These are phyloP conservation scores for Cyaniris semiargus DNA, from an alignment of 2,888 invertebrate genomes.

Conservation along the genomic window DNA sequence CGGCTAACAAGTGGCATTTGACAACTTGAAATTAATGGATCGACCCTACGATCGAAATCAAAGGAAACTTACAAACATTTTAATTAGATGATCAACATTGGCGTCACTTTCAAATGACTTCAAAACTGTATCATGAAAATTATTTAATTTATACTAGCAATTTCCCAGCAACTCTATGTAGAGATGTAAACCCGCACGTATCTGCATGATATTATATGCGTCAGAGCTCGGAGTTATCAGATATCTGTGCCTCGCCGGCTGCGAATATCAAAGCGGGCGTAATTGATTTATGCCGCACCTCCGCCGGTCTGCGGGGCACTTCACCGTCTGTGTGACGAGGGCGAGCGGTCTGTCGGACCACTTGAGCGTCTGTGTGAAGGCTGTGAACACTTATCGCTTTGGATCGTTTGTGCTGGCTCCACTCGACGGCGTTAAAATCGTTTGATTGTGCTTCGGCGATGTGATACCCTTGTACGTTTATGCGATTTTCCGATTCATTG, in stretches of 20 bases:
- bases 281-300: conserved; percentile 25
- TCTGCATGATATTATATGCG: not conserved
- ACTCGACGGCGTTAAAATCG: not conserved
- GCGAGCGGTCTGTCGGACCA: not conserved
- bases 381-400: not conserved
- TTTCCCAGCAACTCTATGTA: not conserved
- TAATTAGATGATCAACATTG: too few relatives aligned
- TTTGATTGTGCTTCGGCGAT: not conserved
- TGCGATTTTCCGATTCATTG: not conserved
- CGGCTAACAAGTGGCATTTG: not conserved
- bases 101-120: too few relatives aligned
- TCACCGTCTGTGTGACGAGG: conserved; percentile 3
- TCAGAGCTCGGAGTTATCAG: not conserved
- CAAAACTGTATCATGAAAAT: too few relatives aligned
- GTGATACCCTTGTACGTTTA: not conserved
- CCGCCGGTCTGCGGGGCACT: not conserved
- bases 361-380: not conserved
- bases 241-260: not conserved
- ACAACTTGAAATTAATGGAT: not conserved
- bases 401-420: not conserved
- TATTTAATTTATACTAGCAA: too few relatives aligned
- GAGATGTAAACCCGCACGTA: not conserved
- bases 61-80: too few relatives aligned
- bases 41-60: too few relatives aligned
- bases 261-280: conserved; percentile 8